Evolutionary conservation across 2,888 invertebrate species (phyloP).

Genomic region (Leptopilina drosophilae): DNA sequence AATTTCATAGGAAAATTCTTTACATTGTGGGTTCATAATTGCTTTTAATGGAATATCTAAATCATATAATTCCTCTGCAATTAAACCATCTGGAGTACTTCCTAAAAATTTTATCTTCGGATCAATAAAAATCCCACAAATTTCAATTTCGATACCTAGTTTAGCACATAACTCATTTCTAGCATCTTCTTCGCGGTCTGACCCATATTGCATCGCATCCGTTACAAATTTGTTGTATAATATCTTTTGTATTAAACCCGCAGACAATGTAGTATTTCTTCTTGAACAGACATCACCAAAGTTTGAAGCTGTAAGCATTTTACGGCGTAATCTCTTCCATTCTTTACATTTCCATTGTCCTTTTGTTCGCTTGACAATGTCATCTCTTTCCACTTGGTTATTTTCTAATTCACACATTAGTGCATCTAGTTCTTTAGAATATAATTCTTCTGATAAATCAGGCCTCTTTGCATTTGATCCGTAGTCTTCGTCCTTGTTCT

Average conservation of each 20-base stretch:
- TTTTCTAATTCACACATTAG: background rate
- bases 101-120: background rate
- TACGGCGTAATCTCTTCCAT: background rate
- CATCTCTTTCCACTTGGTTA: background rate
- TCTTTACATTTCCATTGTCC: background rate
- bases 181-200: background rate
- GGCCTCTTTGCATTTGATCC: background rate
- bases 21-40: background rate
- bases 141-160: background rate
- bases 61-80: background rate
- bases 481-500: constrained; percentile 4
- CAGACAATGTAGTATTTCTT: background rate
- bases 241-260: background rate
- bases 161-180: background rate
- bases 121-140: background rate
- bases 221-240: background rate
- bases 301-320: background rate
- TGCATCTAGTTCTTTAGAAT: background rate
- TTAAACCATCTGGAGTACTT: background rate
- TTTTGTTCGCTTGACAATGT: background rate
- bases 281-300: background rate
- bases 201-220: background rate
- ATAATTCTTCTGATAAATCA: background rate
- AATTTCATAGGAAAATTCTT: background rate
- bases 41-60: background rate